phyloP scores from a whole-genome alignment of 2,113 vertebrate genomes.

The Sprattus sprattus region DNA sequence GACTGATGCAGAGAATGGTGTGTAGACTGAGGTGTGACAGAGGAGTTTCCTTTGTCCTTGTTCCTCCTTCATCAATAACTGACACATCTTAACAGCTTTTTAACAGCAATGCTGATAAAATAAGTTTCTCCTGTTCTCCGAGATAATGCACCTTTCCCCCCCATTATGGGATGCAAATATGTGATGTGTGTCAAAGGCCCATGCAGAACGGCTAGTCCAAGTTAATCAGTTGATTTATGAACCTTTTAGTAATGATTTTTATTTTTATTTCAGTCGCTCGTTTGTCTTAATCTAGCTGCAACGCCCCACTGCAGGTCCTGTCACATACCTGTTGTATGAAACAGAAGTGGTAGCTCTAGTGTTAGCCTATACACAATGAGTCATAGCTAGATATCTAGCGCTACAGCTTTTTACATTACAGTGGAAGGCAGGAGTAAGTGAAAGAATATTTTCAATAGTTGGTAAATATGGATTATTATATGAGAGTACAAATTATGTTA shows the following conservation, averaged over 20 bases:
- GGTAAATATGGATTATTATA: too few species aligned
- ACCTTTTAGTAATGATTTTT: neutral
- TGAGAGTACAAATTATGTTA: too few species aligned
- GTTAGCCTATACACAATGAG: neutral
- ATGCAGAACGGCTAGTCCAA: neutral
- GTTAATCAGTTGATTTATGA: conserved; percentile 9
- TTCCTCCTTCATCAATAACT: neutral
- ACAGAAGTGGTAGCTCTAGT: neutral
- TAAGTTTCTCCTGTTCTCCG: neutral
- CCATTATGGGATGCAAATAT: neutral
- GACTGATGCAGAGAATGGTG: too few species aligned
- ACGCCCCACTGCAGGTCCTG: neutral
- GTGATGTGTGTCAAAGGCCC: neutral
- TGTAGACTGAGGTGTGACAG: neutral
- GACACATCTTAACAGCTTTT: neutral
- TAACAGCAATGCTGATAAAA: neutral
- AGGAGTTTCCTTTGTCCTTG: neutral
- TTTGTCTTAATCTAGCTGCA: neutral
- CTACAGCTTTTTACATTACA: neutral
- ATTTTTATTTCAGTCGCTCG: neutral
- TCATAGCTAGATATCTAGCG: neutral
- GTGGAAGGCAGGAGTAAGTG: neutral
- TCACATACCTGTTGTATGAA: neutral
- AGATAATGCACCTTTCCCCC: neutral
- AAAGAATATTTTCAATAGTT: too few species aligned